Conservation (phyloP, 53 echinoderm and acorn worm genomes). For the Apostichopus leukothele region DNA sequence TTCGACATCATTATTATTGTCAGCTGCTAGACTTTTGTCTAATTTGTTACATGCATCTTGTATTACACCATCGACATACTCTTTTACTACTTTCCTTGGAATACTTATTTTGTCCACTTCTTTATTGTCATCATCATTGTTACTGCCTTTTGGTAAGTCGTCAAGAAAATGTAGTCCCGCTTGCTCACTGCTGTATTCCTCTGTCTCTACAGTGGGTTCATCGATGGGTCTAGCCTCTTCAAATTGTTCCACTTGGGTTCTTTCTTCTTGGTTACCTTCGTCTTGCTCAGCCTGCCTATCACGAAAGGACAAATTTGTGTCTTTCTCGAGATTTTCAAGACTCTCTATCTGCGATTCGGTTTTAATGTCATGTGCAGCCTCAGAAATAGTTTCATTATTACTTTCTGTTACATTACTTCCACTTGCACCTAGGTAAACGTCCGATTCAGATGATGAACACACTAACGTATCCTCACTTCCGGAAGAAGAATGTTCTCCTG, state of each 20-base stretch:
- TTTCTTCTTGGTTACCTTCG: background rate
- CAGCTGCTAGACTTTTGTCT: background rate
- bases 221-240: background rate
- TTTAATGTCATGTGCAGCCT: background rate
- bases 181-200: background rate
- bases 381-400: background rate
- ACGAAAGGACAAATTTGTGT: background rate
- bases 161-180: background rate
- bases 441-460: background rate
- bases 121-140: background rate
- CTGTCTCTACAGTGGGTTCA: background rate
- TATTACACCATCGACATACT: background rate
- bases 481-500: constrained; percentile 6
- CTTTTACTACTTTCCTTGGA: constrained; percentile 1
- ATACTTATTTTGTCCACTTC: background rate
- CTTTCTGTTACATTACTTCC: background rate
- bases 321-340: background rate
- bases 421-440: background rate
- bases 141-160: background rate
- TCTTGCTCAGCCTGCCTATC: background rate
- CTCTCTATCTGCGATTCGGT: background rate
- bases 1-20: background rate
- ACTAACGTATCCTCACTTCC: constrained; percentile 21
- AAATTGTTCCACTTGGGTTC: background rate
- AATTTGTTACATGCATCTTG: background rate